Evolutionary conservation across 2,797 vertebrate genomes (phyloP).

Genomic region (Micropoecilia bifurca): DNA sequence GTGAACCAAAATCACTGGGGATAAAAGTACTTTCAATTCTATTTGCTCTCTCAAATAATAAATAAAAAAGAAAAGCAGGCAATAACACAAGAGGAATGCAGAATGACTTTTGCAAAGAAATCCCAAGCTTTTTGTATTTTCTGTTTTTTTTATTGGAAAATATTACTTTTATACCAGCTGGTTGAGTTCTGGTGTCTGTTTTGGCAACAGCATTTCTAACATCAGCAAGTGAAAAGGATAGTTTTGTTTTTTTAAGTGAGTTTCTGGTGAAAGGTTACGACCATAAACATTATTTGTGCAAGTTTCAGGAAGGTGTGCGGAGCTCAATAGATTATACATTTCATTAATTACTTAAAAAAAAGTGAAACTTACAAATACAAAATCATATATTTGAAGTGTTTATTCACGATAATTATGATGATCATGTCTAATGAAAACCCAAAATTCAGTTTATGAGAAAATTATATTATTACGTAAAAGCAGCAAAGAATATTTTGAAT

Average conservation of each 20-base stretch:
- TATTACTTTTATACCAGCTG: background rate
- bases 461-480: background rate
- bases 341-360: background rate
- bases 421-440: background rate
- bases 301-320: background rate
- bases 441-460: background rate
- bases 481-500: background rate
- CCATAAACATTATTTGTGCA: background rate
- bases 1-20: conserved; percentile 50
- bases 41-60: conserved; percentile 41
- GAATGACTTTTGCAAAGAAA: conserved; percentile 18
- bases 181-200: background rate
- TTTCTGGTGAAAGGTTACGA: background rate
- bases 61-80: conserved; percentile 21
- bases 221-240: background rate
- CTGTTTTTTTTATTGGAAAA: background rate
- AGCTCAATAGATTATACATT: background rate
- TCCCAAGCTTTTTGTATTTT: conserved; percentile 12
- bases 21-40: conserved; percentile 55
- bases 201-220: too few relatives aligned
- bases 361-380: background rate
- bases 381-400: background rate
- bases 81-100: conserved; percentile 23
- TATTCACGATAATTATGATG: background rate
- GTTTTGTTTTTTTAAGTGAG: background rate